A percentile compares a stretch with the other conserved stretches of the same genome.
Evolutionary conservation across 2,113 vertebrate species (phyloP).

Genomic region (Muscicapa adusta): DNA sequence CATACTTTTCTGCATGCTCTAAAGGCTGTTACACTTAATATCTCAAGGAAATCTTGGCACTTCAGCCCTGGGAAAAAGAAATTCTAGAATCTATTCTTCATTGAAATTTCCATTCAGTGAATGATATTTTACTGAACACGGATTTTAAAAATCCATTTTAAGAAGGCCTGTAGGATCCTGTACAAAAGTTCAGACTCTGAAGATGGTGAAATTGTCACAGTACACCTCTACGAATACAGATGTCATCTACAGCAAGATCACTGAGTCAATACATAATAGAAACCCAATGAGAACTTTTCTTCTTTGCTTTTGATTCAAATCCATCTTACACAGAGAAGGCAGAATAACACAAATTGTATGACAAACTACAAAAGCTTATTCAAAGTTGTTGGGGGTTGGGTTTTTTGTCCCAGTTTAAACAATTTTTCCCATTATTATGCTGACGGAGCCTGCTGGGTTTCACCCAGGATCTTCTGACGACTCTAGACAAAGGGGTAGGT

Average conservation of each 20-base stretch:
- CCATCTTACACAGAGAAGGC: neutral
- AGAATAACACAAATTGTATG: neutral
- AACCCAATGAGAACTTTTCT: neutral
- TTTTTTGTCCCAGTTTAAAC: too few relatives aligned
- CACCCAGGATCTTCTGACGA: too few relatives aligned
- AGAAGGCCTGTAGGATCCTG: neutral
- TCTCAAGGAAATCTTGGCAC: neutral
- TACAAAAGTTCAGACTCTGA: neutral
- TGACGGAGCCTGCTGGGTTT: too few relatives aligned
- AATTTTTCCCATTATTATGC: too few relatives aligned
- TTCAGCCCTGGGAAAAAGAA: neutral
- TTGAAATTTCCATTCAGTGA: neutral
- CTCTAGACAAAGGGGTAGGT: too few relatives aligned
- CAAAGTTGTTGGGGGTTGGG: neutral
- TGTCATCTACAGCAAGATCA: neutral
- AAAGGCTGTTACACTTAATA: neutral
- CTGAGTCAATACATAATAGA: neutral
- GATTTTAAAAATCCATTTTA: too few relatives aligned
- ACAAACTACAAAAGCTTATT: neutral
- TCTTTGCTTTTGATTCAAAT: neutral
- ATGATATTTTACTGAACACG: neutral
- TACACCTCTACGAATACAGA: accelerated
- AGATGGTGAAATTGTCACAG: neutral
- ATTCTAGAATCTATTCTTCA: neutral
- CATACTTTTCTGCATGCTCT: neutral